phyloP scores from a whole-genome alignment of 1,140 invertebrate species.

The Lepidostoma basale region DNA sequence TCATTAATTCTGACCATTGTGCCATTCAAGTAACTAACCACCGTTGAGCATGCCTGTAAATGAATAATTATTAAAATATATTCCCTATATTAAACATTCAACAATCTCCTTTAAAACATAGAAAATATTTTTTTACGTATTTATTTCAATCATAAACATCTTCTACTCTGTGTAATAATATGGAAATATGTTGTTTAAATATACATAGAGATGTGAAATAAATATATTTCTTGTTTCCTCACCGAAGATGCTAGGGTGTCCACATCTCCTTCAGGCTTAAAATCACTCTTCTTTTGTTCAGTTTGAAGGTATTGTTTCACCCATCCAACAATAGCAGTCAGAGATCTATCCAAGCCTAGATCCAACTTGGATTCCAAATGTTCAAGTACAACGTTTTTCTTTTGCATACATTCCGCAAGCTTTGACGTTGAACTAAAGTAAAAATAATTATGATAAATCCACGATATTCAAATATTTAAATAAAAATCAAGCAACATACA shows the following conservation, averaged over 20 bases:
- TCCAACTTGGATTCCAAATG: constrained; percentile 93
- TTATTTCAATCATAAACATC: too few species aligned
- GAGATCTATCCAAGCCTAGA: constrained; percentile 84
- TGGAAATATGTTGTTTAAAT: too few species aligned
- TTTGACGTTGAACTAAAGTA: constrained; percentile 79
- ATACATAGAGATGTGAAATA: too few species aligned
- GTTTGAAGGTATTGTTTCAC: constrained; percentile 87
- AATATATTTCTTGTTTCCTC: constrained; percentile 41
- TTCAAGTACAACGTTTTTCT: constrained; percentile 84
- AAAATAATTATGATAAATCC: background rate
- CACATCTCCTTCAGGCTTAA: constrained; percentile 89
- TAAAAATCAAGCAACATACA: too few species aligned
- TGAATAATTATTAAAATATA: background rate
- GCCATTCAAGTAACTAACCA: constrained; percentile 82
- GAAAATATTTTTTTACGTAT: too few species aligned
- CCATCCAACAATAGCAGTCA: constrained; percentile 90
- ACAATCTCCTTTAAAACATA: background rate
- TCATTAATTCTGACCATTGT: constrained; percentile 81
- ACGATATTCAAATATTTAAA: too few species aligned
- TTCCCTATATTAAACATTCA: constrained; percentile 1
- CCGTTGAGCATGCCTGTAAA: constrained; percentile 83
- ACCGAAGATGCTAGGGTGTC: constrained; percentile 77
- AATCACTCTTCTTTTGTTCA: constrained; percentile 96
- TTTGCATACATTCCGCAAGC: constrained; percentile 85
- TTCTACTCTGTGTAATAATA: too few species aligned